Base-by-base conservation (phyloP, 1,140 invertebrate genomes). In the Euschistus heros region DNA sequence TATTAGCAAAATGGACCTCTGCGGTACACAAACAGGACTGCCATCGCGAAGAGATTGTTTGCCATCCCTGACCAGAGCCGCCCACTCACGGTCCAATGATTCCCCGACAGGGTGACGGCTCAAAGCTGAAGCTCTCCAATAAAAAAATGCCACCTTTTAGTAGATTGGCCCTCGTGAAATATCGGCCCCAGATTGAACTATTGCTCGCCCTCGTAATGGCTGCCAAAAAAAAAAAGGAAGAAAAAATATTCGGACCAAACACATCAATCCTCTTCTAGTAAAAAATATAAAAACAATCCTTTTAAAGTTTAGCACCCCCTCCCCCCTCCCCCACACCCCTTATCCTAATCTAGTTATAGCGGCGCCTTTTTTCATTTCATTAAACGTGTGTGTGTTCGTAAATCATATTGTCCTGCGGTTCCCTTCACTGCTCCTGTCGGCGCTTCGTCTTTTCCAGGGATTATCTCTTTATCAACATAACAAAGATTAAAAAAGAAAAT, bases 101-200 rank as follows among this genome's bases (percentile, higher is more conserved):
- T 20, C 33, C 33, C 60, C 60, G 17, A 30, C 26, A 18, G 18
- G 17, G 2, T 42, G 18, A 62, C 33, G 18, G 15, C 37, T 42
- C 60, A 42, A 37, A 15, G n/a, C 18, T 42, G 14, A 24, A 17
- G 20, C 24, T 24, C 46, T 30, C 30, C 63, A 30, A 46, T 64
- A 64, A 64, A 64, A 64, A 64, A 64, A 64, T 64, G 54, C 52
- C 63, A 64, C 63, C 63, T 64, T 64, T 64, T 64, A 64, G 63
- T 64, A 64, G 63, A 64, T 64, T 64, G 52, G 63, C 42, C 26
- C 54, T 24, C 15, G 20, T 57, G 52, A 64, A 54, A 64, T 64
- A 54, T 64, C 63, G 47, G 6, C 20, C 26, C 10, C 63, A 64
- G 63, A 64, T 64, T 64, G 63, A 64, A 64, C 63, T 50, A 64